These are phyloP conservation scores for Mimachlamys varia DNA, from an alignment of 2,888 invertebrate species.

Conservation along the genomic window DNA sequence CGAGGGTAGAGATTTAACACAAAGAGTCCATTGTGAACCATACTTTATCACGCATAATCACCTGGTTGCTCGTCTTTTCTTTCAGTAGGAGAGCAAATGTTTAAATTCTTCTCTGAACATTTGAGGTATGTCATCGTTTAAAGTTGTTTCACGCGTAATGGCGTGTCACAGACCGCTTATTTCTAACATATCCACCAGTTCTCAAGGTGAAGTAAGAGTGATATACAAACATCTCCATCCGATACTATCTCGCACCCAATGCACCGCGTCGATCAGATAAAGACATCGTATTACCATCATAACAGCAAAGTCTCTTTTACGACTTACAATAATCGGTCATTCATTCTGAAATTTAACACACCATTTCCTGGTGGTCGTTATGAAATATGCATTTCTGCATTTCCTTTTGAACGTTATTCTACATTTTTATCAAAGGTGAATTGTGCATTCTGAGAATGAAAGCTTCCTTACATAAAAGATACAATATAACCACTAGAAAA, in stretches of 20 bases:
- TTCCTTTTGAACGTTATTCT: too few species aligned
- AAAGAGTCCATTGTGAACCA: neutral
- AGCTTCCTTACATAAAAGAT: neutral
- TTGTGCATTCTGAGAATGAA: too few species aligned
- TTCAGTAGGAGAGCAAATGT: neutral
- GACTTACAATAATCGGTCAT: neutral
- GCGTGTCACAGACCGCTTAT: neutral
- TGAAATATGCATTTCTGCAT: neutral
- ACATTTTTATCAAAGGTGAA: too few species aligned
- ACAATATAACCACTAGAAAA: neutral
- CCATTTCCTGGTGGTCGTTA: slow-evolving; percentile 9
- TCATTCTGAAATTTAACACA: neutral
- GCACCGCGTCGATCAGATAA: slow-evolving; percentile 5
- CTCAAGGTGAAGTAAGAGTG: neutral
- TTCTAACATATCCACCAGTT: neutral
- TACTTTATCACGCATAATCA: neutral
- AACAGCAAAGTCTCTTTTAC: neutral
- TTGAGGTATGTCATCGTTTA: neutral
- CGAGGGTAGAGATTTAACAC: neutral
- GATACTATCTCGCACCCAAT: neutral
- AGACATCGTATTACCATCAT: neutral
- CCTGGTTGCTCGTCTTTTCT: neutral
- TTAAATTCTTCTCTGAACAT: neutral
- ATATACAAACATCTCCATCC: neutral
- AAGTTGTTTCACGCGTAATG: neutral